Evolutionary conservation across 2,113 vertebrate species (phyloP).

Genomic region (Percina caprodes): DNA sequence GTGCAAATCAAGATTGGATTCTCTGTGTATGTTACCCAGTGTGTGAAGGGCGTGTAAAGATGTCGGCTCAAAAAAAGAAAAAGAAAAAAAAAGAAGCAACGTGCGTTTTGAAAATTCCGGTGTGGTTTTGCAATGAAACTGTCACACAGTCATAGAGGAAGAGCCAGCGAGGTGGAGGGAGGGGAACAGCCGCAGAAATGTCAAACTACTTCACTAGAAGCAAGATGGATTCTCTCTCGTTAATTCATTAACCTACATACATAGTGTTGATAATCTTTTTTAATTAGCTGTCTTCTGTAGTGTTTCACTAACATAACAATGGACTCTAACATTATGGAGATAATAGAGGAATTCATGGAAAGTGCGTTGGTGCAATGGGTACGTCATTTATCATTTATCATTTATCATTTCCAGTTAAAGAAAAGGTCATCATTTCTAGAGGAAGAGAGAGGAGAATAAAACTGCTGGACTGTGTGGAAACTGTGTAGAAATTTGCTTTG

Average conservation of each 20-base stretch:
- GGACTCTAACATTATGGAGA: constrained; percentile 80
- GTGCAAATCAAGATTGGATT: not conserved
- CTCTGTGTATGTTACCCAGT: not conserved
- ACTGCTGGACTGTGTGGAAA: not conserved
- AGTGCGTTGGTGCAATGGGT: constrained; percentile 87
- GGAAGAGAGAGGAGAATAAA: constrained; percentile 8
- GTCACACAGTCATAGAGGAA: constrained; percentile 65
- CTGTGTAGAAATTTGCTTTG: not conserved
- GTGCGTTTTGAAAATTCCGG: constrained; percentile 77
- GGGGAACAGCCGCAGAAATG: constrained; percentile 64
- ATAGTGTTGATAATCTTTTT: constrained; percentile 37
- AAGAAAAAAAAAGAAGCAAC: constrained; percentile 36
- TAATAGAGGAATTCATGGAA: constrained; percentile 85
- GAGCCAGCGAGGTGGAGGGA: constrained; percentile 51
- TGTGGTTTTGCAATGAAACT: constrained; percentile 80
- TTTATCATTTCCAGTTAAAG: constrained; percentile 56
- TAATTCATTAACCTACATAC: constrained; percentile 37
- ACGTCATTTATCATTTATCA: constrained; percentile 76
- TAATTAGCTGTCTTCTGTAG: constrained; percentile 53
- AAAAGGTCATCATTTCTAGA: constrained; percentile 54
- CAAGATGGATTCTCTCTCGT: constrained; percentile 55
- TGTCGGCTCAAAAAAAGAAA: not conserved
- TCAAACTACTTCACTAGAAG: constrained; percentile 61
- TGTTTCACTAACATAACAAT: constrained; percentile 69
- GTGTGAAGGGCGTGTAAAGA: constrained; percentile 32